Percentiles rank a stretch among this genome's conserved stretches.
phyloP scores from a whole-genome alignment of 2,797 vertebrate species.

The Menidia menidia region DNA sequence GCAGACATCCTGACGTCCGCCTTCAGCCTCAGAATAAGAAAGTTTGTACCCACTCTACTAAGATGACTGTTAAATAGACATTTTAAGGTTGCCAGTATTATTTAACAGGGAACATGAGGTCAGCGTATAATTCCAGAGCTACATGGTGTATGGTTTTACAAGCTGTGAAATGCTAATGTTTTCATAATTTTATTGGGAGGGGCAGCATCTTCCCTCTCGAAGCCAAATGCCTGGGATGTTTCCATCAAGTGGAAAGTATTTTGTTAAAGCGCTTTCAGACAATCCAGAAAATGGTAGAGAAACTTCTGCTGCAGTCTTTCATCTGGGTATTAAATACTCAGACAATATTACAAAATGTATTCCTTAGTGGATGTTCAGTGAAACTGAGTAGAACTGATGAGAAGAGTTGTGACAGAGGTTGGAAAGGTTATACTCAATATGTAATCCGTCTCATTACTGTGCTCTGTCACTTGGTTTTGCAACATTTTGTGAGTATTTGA shows the following conservation, averaged over 20 bases:
- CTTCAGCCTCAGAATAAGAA: background rate
- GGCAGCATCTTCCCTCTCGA: constrained; percentile 35
- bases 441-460: no score
- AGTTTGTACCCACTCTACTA: background rate
- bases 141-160: constrained; percentile 14
- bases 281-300: constrained; percentile 55
- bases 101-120: constrained; percentile 29
- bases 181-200: constrained; percentile 44
- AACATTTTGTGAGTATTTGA: no score
- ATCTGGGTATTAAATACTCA: constrained; percentile 65
- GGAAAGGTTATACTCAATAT: no score
- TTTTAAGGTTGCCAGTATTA: constrained; percentile 9
- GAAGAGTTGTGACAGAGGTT: no score
- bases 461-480: no score
- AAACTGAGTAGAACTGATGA: no score
- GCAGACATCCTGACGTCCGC: no score
- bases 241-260: constrained; percentile 63
- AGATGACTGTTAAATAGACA: constrained; percentile 1
- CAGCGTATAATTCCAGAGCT: constrained; percentile 6
- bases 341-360: constrained; percentile 33
- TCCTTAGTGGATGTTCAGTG: background rate
- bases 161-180: constrained; percentile 42
- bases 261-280: constrained; percentile 60
- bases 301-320: constrained; percentile 31
- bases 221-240: constrained; percentile 57